Evolutionary conservation across 2,113 vertebrate genomes (phyloP).

Genomic region (Manacus vitellinus): DNA sequence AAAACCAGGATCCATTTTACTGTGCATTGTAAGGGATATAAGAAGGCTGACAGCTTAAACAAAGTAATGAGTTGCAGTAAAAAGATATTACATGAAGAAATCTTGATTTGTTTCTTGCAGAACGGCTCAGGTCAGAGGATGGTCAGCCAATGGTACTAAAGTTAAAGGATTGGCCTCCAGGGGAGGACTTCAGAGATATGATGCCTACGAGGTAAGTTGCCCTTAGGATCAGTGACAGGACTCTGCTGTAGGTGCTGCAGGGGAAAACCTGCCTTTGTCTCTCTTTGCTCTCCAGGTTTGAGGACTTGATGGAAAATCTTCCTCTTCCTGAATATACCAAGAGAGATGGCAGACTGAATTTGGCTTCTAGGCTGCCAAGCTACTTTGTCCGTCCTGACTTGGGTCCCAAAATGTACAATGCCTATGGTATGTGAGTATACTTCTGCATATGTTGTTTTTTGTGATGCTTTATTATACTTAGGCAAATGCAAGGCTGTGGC

Average conservation of each 20-base stretch:
- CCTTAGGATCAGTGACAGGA: background rate
- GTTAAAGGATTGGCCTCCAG: constrained; percentile 98
- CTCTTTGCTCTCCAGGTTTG: constrained; percentile 81
- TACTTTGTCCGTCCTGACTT: constrained; percentile 98
- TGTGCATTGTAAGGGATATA: background rate
- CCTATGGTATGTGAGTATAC: constrained; percentile 85
- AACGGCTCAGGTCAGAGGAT: constrained; percentile 88
- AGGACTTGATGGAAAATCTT: constrained; percentile 97
- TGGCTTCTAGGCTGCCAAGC: constrained; percentile 94
- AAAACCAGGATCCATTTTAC: background rate
- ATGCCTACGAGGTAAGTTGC: constrained; percentile 90
- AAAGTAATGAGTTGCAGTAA: background rate
- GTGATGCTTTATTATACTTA: background rate
- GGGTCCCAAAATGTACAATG: constrained; percentile 99
- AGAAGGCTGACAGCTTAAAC: background rate
- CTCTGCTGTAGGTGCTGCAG: background rate
- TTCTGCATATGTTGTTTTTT: background rate
- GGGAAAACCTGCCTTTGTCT: background rate
- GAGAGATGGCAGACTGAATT: constrained; percentile 94
- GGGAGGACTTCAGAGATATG: constrained; percentile 99
- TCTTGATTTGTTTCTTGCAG: constrained; percentile 72
- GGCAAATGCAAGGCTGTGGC: background rate
- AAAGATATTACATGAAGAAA: background rate
- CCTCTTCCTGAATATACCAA: constrained; percentile 98
- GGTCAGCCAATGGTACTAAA: constrained; percentile 97